A percentile compares a stretch with the other conserved stretches of the same genome.
Conservation (phyloP, 1,140 invertebrate genomes). For the Sitodiplosis mosellana region DNA sequence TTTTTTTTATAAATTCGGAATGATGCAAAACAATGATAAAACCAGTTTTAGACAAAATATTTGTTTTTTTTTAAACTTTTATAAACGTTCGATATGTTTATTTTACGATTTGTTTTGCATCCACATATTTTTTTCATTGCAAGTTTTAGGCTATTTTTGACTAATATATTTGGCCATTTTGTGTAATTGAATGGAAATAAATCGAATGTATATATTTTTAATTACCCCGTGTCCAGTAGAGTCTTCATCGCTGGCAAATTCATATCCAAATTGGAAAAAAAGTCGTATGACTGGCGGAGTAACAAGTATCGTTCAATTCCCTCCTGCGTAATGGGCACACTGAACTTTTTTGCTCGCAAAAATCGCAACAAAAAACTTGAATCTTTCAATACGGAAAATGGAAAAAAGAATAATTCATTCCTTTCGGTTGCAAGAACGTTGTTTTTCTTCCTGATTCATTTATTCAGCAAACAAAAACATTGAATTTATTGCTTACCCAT, state of each 20-base stretch:
- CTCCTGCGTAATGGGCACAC: slow-evolving; percentile 60
- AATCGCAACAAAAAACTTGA: slow-evolving; percentile 55
- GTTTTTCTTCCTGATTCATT: neutral
- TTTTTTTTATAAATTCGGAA: too few species aligned
- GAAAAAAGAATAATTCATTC: neutral
- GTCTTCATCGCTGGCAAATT: slow-evolving; percentile 39
- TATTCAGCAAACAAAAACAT: slow-evolving; percentile 9
- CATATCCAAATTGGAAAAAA: slow-evolving; percentile 16
- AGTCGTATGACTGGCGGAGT: slow-evolving; percentile 45
- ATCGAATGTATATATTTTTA: slow-evolving; percentile 33
- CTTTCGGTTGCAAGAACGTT: neutral
- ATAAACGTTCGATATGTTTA: too few species aligned
- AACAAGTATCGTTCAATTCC: slow-evolving; percentile 63
- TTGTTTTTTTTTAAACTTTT: too few species aligned
- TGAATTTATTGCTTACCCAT: slow-evolving; percentile 31
- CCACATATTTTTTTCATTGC: too few species aligned
- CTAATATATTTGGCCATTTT: too few species aligned
- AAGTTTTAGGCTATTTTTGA: too few species aligned
- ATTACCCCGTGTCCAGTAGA: slow-evolving; percentile 46
- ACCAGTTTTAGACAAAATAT: too few species aligned
- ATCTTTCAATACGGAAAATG: slow-evolving; percentile 27
- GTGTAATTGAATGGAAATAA: too few species aligned
- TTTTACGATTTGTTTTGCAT: too few species aligned
- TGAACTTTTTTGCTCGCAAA: slow-evolving; percentile 66
- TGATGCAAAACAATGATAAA: too few species aligned